Base-by-base conservation (phyloP, 2,888 invertebrate species). In the Pollenia amentaria region DNA sequence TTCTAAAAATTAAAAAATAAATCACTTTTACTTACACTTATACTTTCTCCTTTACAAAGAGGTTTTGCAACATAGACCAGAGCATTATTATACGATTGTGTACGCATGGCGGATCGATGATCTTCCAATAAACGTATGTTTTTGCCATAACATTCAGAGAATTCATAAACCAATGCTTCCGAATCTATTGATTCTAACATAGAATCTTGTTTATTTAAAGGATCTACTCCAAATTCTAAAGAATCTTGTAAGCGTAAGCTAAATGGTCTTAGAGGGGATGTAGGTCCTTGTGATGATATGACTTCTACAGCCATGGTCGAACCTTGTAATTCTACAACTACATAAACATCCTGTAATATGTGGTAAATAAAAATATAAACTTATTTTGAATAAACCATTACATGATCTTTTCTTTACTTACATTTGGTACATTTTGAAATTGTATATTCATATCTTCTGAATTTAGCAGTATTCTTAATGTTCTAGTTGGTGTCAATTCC, bases 1-100 rank as follows among this genome's bases (percentile, higher is more conserved):
- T 44, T 48, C 16, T 10, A 14, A 16, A 18, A 21, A n/a, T 44
- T 44, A n/a, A 14, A 1, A 9, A 60, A 16, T 65, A 6, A 29
- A 38, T 12, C 12, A 21, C 18, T 16, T 21, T 38, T 53, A 91
- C 94, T 90, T 93, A 96, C 96, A 94, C 96, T 95, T 90, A 97
- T 96, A 88, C 95, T 94, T 88, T 96, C 95, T 18, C 96, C 96
- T 86, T 95, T 94, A 42, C 94, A 94, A 16, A 97, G 91, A 0
- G 96, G 95, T 88, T 95, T 95, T 89, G 95, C 94, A 70, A 96
- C 94, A 89, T 97, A 95, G 0, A 97, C 96, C 11, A 97, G 93
- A 8, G 96, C 98, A 90, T 98, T 96, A 93, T 98, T 97, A 91
- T 97, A 98, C 40, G 98, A 97, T 48, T 96, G 96, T 1, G 95